These are phyloP conservation scores for Tubulanus polymorphus DNA, from an alignment of 2,888 invertebrate genomes.

Conservation along the genomic window DNA sequence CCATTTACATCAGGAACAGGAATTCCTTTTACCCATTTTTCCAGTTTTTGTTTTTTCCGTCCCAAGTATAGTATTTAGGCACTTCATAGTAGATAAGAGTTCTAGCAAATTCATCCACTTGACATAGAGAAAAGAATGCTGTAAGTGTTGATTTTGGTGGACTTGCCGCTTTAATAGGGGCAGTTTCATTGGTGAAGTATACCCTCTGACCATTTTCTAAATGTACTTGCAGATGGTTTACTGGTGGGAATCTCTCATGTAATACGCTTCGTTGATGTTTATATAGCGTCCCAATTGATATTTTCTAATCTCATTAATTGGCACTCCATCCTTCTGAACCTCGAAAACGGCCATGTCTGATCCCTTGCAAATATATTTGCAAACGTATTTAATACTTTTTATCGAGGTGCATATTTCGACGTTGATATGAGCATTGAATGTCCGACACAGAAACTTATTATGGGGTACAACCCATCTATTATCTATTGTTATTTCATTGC, in stretches of 20 bases:
- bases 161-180: constrained; percentile 3
- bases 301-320: constrained; percentile 35
- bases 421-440: constrained; percentile 48
- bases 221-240: constrained; percentile 24
- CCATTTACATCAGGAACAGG: constrained; percentile 9
- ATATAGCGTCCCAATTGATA: constrained; percentile 40
- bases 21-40: constrained; percentile 12
- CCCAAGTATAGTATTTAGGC: constrained; percentile 22
- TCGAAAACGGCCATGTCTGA: constrained; percentile 14
- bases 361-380: constrained; percentile 53
- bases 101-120: constrained; percentile 14
- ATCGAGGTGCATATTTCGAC: constrained; percentile 49
- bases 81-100: constrained; percentile 17
- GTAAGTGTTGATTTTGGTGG: constrained; percentile 11
- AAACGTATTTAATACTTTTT: constrained; percentile 44
- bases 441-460: constrained; percentile 24
- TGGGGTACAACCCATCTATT: constrained; percentile 23
- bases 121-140: constrained; percentile 13
- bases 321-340: not conserved
- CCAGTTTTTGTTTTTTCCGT: constrained; percentile 17
- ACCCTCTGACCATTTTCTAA: constrained; percentile 26
- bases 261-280: constrained; percentile 40
- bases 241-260: constrained; percentile 33
- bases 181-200: constrained; percentile 16
- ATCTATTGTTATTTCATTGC: constrained; percentile 8